Conservation (phyloP, 2,888 invertebrate species). For the Mallateleia sp. region DNA sequence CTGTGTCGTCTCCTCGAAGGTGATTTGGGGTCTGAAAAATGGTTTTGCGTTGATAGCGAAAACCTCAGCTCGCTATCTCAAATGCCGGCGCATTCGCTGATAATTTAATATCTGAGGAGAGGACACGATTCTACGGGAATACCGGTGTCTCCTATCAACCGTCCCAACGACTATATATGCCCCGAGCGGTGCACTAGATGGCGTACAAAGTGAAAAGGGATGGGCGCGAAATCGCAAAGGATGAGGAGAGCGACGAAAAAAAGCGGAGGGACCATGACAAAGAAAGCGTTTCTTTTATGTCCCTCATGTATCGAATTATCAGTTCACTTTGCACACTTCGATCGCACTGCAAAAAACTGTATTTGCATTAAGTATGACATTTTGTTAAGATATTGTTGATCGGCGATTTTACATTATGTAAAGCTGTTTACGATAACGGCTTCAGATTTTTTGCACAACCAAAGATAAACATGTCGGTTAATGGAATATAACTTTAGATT, state of each 20-base stretch:
- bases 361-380: not conserved
- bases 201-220: constrained; percentile 45
- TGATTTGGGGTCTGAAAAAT: constrained; percentile 50
- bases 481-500: no score
- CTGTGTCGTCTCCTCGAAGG: constrained; percentile 5
- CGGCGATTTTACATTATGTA: not conserved
- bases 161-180: constrained; percentile 49
- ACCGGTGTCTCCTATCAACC: constrained; percentile 67
- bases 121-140: constrained; percentile 65
- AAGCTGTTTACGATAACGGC: no score
- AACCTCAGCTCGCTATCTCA: constrained; percentile 57
- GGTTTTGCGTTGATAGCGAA: constrained; percentile 37
- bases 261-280: constrained; percentile 12
- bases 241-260: constrained; percentile 27
- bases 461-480: no score
- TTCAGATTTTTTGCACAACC: no score
- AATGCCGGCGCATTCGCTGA: constrained; percentile 57
- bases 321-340: constrained; percentile 34
- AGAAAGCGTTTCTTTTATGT: constrained; percentile 54
- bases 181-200: constrained; percentile 49
- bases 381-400: constrained; percentile 2
- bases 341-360: constrained; percentile 15
- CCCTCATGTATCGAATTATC: constrained; percentile 60
- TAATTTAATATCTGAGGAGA: constrained; percentile 74
- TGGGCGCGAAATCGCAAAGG: constrained; percentile 42